Conservation (phyloP, 1,140 invertebrate genomes). For the Scaptomyza pallida region DNA sequence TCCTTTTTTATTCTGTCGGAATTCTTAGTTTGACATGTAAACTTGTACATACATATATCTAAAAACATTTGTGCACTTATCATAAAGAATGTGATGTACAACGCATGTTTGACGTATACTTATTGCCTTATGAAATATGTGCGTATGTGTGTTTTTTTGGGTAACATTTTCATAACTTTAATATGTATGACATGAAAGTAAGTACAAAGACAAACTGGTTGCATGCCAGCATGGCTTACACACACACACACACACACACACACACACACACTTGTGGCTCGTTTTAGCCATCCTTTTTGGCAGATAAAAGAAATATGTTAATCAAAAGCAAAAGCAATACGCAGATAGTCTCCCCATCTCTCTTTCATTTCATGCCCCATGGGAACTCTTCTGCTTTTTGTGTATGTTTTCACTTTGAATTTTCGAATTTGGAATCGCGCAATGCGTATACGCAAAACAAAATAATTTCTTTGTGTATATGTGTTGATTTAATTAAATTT, state of each 20-base stretch:
- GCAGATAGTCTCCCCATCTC: not conserved
- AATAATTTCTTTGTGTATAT: conserved; percentile 43
- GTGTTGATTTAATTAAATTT: conserved; percentile 55
- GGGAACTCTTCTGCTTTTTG: conserved; percentile 14
- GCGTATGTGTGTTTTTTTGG: not conserved
- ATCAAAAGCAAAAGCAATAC: conserved; percentile 47
- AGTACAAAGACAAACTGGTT: not conserved
- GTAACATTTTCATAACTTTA: conserved; percentile 30
- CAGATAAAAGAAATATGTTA: conserved; percentile 57
- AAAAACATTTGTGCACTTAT: no score
- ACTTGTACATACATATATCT: no score
- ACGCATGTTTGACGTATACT: no score
- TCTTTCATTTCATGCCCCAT: not conserved
- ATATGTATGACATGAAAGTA: conserved; percentile 18
- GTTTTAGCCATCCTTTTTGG: not conserved
- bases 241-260: no score
- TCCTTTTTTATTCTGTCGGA: conserved; percentile 29
- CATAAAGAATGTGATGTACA: no score
- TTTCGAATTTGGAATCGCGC: conserved; percentile 24
- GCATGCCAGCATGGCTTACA: no score
- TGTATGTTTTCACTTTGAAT: conserved; percentile 30
- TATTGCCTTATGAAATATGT: no score
- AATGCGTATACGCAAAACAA: conserved; percentile 32
- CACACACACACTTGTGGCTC: conserved; percentile 10
- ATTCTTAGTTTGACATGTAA: conserved; percentile 36